These are phyloP conservation scores for Acronicta aceris DNA, from an alignment of 2,888 invertebrate species.

Conservation along the genomic window DNA sequence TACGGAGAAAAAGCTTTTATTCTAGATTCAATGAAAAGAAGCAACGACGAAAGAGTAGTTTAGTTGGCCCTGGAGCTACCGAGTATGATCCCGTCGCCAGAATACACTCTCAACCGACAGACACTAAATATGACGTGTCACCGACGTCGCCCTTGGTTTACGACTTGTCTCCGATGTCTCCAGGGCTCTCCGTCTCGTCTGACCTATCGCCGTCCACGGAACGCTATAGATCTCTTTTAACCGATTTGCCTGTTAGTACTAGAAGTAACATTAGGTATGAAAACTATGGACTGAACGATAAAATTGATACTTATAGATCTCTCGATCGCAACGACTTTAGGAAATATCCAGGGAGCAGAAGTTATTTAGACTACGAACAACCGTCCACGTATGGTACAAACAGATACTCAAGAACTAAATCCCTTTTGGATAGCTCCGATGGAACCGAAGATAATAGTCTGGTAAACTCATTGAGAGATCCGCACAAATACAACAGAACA, in stretches of 20 bases:
- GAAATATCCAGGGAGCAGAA: constrained; percentile 79
- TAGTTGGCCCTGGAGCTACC: constrained; percentile 90
- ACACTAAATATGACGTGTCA: constrained; percentile 76
- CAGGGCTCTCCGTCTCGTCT: constrained; percentile 78
- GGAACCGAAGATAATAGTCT: constrained; percentile 73
- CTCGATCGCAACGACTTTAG: constrained; percentile 85
- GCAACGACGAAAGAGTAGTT: constrained; percentile 91
- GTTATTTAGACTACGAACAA: constrained; percentile 82
- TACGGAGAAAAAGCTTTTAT: constrained; percentile 96
- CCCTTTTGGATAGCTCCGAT: constrained; percentile 81
- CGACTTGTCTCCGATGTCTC: constrained; percentile 82
- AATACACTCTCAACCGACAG: constrained; percentile 78
- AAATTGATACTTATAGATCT: constrained; percentile 84
- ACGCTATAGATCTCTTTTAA: constrained; percentile 80
- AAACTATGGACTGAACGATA: constrained; percentile 79
- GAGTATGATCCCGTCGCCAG: constrained; percentile 88
- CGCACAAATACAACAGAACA: constrained; percentile 82
- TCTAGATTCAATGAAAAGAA: constrained; percentile 96
- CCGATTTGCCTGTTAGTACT: constrained; percentile 74
- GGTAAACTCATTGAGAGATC: constrained; percentile 73
- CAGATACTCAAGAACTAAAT: constrained; percentile 84
- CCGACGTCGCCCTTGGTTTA: constrained; percentile 80
- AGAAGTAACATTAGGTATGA: constrained; percentile 79
- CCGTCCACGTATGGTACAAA: constrained; percentile 77
- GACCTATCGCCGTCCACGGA: constrained; percentile 83